Conservation (phyloP, 2,888 invertebrate species). For the Diplazon laetatorius region DNA sequence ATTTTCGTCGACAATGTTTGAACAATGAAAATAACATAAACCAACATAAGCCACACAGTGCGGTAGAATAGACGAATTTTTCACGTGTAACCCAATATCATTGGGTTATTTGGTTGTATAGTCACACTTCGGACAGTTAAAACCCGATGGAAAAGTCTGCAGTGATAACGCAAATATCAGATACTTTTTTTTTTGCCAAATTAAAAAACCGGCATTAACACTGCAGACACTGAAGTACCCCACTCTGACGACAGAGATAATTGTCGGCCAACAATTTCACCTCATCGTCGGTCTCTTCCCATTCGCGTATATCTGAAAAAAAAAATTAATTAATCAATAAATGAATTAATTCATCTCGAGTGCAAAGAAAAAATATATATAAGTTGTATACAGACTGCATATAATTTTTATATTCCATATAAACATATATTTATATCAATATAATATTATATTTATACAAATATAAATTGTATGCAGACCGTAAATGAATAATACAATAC, state of each 20-base stretch:
- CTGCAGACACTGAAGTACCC: constrained; percentile 75
- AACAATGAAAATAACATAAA: neutral
- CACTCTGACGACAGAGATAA: constrained; percentile 49
- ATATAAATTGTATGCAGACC: no score
- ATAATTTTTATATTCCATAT: no score
- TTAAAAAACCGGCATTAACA: constrained; percentile 77
- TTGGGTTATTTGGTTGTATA: constrained; percentile 75
- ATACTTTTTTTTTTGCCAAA: constrained; percentile 78
- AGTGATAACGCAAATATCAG: constrained; percentile 79
- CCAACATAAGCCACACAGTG: no score
- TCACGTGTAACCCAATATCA: constrained; percentile 49
- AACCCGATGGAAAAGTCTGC: constrained; percentile 78
- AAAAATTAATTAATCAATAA: no score
- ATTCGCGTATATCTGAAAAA: constrained; percentile 23
- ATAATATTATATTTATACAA: no score
- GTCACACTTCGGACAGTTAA: constrained; percentile 78
- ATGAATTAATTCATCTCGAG: no score
- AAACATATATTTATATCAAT: no score
- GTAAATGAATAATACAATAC: no score
- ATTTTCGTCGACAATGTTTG: constrained; percentile 2
- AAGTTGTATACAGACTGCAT: no score
- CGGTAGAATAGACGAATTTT: no score
- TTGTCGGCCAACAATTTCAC: constrained; percentile 17
- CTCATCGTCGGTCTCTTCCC: neutral
- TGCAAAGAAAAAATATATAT: no score